Percentiles rank a stretch among this genome's conserved stretches.
These are phyloP conservation scores for Cygnus olor DNA, from an alignment of 2,797 vertebrate genomes.

Conservation along the genomic window DNA sequence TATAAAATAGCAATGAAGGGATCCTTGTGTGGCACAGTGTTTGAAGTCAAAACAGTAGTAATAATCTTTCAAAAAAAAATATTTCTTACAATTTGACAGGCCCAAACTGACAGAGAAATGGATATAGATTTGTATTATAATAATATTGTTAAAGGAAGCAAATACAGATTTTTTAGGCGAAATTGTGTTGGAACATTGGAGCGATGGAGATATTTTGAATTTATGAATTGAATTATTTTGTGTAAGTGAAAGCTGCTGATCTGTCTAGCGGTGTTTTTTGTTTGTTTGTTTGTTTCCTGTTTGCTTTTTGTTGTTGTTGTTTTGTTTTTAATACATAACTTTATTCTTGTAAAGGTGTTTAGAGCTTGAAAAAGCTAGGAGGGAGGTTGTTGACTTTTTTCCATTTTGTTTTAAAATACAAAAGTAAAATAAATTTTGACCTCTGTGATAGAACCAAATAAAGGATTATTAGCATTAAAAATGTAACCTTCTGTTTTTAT, in stretches of 20 bases:
- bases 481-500: background rate
- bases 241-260: background rate
- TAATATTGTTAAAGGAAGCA: background rate
- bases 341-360: background rate
- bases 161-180: background rate
- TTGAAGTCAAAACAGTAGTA: background rate
- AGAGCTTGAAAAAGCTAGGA: background rate
- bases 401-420: background rate
- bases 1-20: background rate
- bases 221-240: background rate
- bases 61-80: background rate
- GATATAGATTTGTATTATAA: background rate
- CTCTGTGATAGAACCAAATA: background rate
- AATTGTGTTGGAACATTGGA: background rate
- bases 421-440: background rate
- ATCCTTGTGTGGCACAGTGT: background rate
- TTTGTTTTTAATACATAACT: background rate
- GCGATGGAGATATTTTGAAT: background rate
- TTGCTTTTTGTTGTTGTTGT: background rate
- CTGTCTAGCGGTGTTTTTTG: background rate
- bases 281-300: no score
- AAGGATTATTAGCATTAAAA: background rate
- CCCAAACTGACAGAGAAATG: background rate
- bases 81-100: background rate
- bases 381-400: fast-evolving